Base-by-base conservation (phyloP, 2,888 invertebrate genomes). In the Cyclophora punctaria region DNA sequence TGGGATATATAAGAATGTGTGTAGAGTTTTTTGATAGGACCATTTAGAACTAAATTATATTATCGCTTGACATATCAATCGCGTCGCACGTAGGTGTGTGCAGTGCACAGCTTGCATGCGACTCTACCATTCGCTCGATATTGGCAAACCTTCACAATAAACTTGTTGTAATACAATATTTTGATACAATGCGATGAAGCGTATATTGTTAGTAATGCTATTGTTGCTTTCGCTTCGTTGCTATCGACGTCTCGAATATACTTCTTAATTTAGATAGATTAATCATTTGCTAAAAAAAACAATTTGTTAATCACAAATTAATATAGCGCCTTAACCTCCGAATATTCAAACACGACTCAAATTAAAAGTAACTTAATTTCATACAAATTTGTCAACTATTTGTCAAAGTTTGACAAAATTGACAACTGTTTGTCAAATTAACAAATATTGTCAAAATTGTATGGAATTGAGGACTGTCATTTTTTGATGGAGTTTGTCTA, bases 91-190 rank as follows among this genome's bases (percentile, higher is more conserved):
- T 79, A 73, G 75, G 73, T 74, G 80, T 78, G 79, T 73, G 78
- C 75, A 67, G 56, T 72, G 83, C 86, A 85, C 82, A 63, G 84
- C 84, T 84, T 85, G 77, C 75, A 70, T 67, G 59, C 61, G 51
- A 57, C 57, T 66, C 70, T 76, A 69, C 71, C 65, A 72, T 69
- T 76, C 72, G 69, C 75, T 78, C 72, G 83, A 80, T 84, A 85
- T 85, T 89, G 87, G 86, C 87, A 89, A 88, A 87, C 89, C 86
- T 66, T 75, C 87, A 86, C 88, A 83, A 84, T 83, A 62, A 75
- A 78, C 71, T 55, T 64, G 65, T 66, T 69, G 63, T 58, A 69
- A 67, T 63, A 73, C 60, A 66, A 43, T 76, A 75, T 75, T 76
- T 75, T 75, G 62, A 73, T 77, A 75, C 5, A 53, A 57, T 61